Evolutionary conservation across 2,888 invertebrate genomes (phyloP), one percentile per base, ranked within the genome.

Genomic region (Cremastobaeus sp.): DNA sequence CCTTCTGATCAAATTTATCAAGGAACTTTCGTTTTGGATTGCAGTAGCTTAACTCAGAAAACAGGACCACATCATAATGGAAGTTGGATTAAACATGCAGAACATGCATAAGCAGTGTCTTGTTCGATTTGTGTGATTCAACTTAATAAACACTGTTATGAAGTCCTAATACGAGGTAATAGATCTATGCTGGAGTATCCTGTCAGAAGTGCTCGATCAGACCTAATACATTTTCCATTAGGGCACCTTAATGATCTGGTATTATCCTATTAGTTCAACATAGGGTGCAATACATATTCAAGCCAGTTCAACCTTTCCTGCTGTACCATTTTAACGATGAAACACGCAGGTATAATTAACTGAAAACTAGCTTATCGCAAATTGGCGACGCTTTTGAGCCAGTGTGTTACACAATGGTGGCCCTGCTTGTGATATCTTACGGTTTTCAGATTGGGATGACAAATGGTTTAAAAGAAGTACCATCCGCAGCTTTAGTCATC

Each of bases 221-320:
- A 39, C 21, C 28, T 28, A 15, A 54, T 54, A 54, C 30, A 55
- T 50, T 50, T 20, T 20, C 34, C 32, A 34, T 50, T 50, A 50
- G 34, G 8, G 12, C 20, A 34, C 4, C 18, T 34, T 50, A 50
- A 18, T 34, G 48, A 20, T 21, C 20, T 50, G 48, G 34, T 41
- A 41, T 37, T 30, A 41, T 41, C 54, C 39, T 41, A 55, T 55
- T 55, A 55, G n/a, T 55, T 55, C 41, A 55, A 55, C 30, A 55
- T 30, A 55, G 41, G 15, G 11, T 11, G 25, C 37, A 37, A 37
- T 52, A 52, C 11, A 25, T 52, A 52, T 37, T 20, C 37, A n/a
- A 28, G 18, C n/a, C 4, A 6, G 25, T 39, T 25, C 52, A 17
- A 25, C 25, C 15, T 52, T n/a, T n/a, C 39, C 28, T 11, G 25